These are phyloP conservation scores for Stigmatopora argus DNA, from an alignment of 2,113 vertebrate genomes.

Conservation along the genomic window DNA sequence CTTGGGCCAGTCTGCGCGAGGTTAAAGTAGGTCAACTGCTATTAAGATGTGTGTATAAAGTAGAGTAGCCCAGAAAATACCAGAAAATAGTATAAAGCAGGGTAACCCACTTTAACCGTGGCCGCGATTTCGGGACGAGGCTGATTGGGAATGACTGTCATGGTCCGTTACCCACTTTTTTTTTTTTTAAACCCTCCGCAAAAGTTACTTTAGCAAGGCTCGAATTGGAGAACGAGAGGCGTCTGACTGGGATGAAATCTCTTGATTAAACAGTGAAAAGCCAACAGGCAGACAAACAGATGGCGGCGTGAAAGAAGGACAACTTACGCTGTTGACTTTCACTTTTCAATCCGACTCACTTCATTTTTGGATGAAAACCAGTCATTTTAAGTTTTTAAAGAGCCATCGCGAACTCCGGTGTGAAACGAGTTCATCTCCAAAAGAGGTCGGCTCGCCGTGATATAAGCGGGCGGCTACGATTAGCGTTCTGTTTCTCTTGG, in stretches of 20 bases:
- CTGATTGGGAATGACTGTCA: neutral
- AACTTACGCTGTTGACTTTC: constrained; percentile 19
- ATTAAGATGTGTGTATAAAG: neutral
- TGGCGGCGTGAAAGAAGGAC: constrained; percentile 21
- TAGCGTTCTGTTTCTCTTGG: constrained; percentile 34
- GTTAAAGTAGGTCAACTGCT: constrained; percentile 1
- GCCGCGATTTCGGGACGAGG: neutral
- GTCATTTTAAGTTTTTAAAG: neutral
- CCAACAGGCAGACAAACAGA: constrained; percentile 47
- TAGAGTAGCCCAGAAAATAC: constrained; percentile 2
- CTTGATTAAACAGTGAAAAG: constrained; percentile 58
- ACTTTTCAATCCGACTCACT: neutral
- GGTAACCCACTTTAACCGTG: constrained; percentile 1
- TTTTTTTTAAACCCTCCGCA: neutral
- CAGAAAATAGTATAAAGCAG: constrained; percentile 18
- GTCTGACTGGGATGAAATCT: constrained; percentile 46
- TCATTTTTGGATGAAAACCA: neutral
- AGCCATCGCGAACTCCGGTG: constrained; percentile 21
- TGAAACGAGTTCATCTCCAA: constrained; percentile 63
- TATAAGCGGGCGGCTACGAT: constrained; percentile 59
- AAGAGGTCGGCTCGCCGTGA: constrained; percentile 62
- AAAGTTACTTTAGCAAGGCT: constrained; percentile 50
- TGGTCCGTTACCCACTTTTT: no score
- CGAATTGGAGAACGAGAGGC: constrained; percentile 30
- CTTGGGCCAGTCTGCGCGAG: neutral